Conservation (phyloP, 1,140 invertebrate species). For the Homarus americanus region DNA sequence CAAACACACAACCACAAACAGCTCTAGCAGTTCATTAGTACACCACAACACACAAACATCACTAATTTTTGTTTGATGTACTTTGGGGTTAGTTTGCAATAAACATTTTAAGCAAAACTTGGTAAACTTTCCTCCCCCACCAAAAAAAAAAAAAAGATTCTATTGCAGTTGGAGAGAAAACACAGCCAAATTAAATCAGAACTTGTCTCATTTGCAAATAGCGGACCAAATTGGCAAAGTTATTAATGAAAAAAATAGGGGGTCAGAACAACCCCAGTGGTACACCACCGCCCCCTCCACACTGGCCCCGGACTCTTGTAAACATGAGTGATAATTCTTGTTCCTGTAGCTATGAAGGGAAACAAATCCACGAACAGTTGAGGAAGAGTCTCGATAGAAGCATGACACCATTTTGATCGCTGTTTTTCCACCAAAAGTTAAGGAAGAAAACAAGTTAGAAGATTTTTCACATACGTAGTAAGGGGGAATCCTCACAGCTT, state of each 20-base stretch:
- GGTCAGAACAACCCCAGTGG: not conserved
- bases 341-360: too few relatives aligned
- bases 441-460: too few relatives aligned
- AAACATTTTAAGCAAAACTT: not conserved
- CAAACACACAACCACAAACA: too few relatives aligned
- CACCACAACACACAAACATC: not conserved
- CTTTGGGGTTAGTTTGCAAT: not conserved
- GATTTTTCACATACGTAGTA: too few relatives aligned
- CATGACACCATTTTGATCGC: too few relatives aligned
- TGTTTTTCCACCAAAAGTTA: too few relatives aligned
- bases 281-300: not conserved
- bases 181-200: constrained; percentile 12
- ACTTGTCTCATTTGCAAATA: constrained; percentile 19
- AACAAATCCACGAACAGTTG: too few relatives aligned
- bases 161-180: not conserved
- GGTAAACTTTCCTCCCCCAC: not conserved
- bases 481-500: too few relatives aligned
- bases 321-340: too few relatives aligned
- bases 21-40: not conserved
- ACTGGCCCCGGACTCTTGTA: too few relatives aligned
- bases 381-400: too few relatives aligned
- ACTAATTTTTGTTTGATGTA: not conserved
- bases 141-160: not conserved
- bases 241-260: not conserved
- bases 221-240: constrained; percentile 11